Evolutionary conservation across 2,113 vertebrate species (phyloP).

Genomic region (Strix aluco): DNA sequence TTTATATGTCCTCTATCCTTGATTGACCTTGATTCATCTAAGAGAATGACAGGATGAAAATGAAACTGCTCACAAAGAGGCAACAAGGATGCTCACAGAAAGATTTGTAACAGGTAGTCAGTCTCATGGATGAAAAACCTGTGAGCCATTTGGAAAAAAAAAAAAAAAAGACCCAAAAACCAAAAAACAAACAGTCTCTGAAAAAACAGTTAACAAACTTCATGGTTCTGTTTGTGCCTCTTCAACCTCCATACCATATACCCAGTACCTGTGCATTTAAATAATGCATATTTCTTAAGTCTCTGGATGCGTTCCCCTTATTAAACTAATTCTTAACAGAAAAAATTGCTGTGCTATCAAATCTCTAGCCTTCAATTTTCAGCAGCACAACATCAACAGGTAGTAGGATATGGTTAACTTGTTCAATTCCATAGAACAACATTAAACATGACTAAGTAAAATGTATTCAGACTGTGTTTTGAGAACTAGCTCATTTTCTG

Average conservation of each 20-base stretch:
- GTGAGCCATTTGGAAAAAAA: neutral
- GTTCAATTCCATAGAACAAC: neutral
- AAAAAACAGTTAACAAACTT: neutral
- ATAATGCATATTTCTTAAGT: neutral
- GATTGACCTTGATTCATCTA: constrained; percentile 5
- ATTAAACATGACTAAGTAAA: neutral
- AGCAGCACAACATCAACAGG: neutral
- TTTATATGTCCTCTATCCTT: neutral
- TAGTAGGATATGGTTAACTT: neutral
- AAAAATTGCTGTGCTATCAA: neutral
- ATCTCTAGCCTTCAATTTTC: neutral
- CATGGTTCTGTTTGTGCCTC: neutral
- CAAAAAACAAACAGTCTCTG: neutral
- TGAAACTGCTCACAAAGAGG: neutral
- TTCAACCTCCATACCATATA: neutral
- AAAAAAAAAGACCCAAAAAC: neutral
- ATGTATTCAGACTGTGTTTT: neutral
- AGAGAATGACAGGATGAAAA: neutral
- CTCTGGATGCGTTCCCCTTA: neutral
- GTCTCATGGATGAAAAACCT: neutral
- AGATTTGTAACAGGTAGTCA: neutral
- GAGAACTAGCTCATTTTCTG: neutral
- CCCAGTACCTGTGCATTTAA: neutral
- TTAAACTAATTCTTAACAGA: neutral
- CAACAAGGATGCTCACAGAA: neutral